Evolutionary conservation across 2,113 vertebrate species (phyloP).

Genomic region (Chiloscyllium plagiosum): DNA sequence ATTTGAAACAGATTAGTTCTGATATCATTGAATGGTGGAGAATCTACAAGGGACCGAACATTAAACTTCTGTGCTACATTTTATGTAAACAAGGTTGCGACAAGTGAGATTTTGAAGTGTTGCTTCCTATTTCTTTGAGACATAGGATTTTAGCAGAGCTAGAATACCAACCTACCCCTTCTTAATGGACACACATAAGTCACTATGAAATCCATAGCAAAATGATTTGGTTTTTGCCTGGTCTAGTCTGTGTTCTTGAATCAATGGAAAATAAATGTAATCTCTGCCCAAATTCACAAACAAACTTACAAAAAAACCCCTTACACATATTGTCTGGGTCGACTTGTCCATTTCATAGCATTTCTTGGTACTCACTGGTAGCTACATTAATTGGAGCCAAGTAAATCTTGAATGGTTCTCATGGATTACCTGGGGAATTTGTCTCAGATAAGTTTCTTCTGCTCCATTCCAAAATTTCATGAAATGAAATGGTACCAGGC

Average conservation of each 20-base stretch:
- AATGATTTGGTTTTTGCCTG: neutral
- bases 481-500: too few relatives aligned
- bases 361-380: too few relatives aligned
- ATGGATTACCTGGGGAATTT: too few relatives aligned
- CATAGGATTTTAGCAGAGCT: neutral
- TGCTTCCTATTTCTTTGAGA: too few relatives aligned
- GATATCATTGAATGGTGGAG: neutral
- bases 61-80: neutral
- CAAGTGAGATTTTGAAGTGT: neutral
- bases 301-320: neutral
- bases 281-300: neutral
- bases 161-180: too few relatives aligned
- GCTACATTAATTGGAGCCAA: too few relatives aligned
- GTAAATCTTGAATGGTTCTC: too few relatives aligned
- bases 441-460: too few relatives aligned
- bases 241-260: neutral
- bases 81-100: neutral
- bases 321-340: too few relatives aligned
- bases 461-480: too few relatives aligned
- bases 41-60: neutral
- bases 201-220: neutral
- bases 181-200: neutral
- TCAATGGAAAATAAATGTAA: neutral
- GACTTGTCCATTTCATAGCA: too few relatives aligned
- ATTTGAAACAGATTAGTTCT: neutral